These are phyloP conservation scores for Cinclus mexicanus DNA, from an alignment of 2,113 vertebrate genomes.

Conservation along the genomic window DNA sequence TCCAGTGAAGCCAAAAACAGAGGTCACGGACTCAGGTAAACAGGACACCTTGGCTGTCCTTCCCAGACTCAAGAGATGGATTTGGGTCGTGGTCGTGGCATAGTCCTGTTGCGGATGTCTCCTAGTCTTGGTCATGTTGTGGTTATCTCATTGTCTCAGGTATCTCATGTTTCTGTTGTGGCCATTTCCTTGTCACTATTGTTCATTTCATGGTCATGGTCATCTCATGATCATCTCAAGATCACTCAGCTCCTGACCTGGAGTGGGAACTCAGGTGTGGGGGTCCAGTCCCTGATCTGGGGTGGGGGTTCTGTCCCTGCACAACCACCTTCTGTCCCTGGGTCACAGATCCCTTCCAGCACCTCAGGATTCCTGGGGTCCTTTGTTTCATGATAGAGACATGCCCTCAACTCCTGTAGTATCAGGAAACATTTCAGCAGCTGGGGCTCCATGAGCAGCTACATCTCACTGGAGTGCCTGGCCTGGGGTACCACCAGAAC, in stretches of 20 bases:
- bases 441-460: too few relatives aligned
- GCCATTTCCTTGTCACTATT: too few relatives aligned
- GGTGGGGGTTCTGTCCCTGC: too few relatives aligned
- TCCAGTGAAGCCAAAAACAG: neutral
- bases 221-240: neutral
- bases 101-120: too few relatives aligned
- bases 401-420: too few relatives aligned
- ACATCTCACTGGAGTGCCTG: too few relatives aligned
- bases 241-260: neutral
- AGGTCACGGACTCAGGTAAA: fast-evolving
- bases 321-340: too few relatives aligned
- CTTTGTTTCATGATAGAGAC: too few relatives aligned
- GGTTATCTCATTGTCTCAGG: neutral
- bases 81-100: fast-evolving
- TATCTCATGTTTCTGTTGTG: neutral
- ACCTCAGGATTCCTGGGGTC: too few relatives aligned
- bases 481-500: too few relatives aligned
- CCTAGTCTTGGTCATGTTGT: neutral
- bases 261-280: neutral
- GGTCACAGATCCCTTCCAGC: too few relatives aligned
- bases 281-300: neutral
- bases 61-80: neutral
- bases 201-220: neutral
- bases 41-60: neutral
- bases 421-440: too few relatives aligned